Base-by-base conservation (phyloP, 2,113 vertebrate genomes). In the Eonycteris spelaea region DNA sequence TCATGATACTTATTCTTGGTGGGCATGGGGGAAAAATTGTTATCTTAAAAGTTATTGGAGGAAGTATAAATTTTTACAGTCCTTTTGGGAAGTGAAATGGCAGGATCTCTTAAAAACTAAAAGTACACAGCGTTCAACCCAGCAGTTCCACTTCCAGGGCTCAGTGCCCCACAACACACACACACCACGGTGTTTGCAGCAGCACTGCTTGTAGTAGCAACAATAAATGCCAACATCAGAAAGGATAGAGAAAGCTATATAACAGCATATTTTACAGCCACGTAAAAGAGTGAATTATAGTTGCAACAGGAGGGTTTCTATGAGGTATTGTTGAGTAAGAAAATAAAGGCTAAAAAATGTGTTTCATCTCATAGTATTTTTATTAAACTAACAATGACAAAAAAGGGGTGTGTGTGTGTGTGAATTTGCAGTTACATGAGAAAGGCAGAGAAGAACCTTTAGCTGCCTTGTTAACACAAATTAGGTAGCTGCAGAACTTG, bases 51-150 rank as follows among this genome's bases (percentile, higher is more conserved):
- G 40, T 97, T 96, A 91, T 48, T 88, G 57, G 91, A 92, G 24
- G 75, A 28, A 85, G 33, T 45, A 38, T 88, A 88, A 67, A 88
- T 63, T 92, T 97, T 92, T 92, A 88, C 38, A 61, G 28, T 82
- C 22, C 53, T 97, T 84, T 97, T 73, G 18, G n/a, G 94, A 95
- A 90, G 53, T 85, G 88, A 94, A 94, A 63, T 88, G 61, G 40
- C 63, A 95, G 71, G 75, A 92, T 70, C 61, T 95, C 77, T 87
- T 70, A 70, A 96, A 96, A 96, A 92, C 94, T 95, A 92, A 95
- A 90, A 84, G 48, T 71, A 89, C 5, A 55, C 59, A 40, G 65
- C 84, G 12, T 79, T 91, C 92, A 83, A 61, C n/a, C 74, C n/a
- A 82, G 40, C 19, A 73, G 51, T 79, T 88, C 70, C 10, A 40